Evolutionary conservation across 2,113 vertebrate species (phyloP).

Genomic region (Cephalopterus ornatus): DNA sequence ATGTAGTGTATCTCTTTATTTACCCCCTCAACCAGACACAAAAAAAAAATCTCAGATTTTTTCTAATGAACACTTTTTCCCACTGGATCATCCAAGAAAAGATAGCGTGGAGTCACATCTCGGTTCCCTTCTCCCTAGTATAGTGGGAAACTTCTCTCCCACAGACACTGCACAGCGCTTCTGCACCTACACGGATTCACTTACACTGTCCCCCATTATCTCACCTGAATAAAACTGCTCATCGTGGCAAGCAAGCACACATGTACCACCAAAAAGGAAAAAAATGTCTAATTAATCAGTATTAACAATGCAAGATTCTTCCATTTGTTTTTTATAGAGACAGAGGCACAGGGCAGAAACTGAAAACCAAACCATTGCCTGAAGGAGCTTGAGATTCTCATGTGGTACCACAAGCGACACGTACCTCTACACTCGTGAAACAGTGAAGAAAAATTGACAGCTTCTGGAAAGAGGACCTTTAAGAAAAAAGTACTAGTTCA

Average conservation of each 20-base stretch:
- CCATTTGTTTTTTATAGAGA: neutral
- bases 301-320: neutral
- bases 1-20: neutral
- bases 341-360: neutral
- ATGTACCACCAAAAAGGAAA: neutral
- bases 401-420: accelerated
- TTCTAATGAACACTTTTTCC: neutral
- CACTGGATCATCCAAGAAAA: neutral
- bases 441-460: neutral
- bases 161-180: neutral
- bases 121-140: neutral
- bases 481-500: neutral
- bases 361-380: neutral
- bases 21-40: neutral
- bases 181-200: neutral
- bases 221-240: neutral
- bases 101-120: neutral
- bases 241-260: neutral
- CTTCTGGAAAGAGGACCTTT: neutral
- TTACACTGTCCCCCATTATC: neutral
- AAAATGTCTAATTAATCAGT: neutral
- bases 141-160: neutral
- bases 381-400: neutral
- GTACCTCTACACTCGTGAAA: neutral
- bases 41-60: neutral